phyloP scores from a whole-genome alignment of 2,113 vertebrate species.

The Lepus americanus region DNA sequence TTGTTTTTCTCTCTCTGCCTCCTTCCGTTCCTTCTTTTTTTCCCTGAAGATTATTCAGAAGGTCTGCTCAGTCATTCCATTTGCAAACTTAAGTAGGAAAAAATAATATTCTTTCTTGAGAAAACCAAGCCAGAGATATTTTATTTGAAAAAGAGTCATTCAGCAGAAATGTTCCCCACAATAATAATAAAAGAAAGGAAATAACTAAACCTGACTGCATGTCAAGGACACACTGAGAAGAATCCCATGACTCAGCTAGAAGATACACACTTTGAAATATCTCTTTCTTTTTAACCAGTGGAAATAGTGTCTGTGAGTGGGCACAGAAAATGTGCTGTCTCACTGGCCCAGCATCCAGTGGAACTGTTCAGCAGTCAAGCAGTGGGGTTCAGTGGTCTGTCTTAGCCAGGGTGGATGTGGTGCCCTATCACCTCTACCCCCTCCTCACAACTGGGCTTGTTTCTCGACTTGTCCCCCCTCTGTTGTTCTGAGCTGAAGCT shows the following conservation, averaged over 20 bases:
- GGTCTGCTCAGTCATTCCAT: neutral
- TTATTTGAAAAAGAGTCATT: constrained; percentile 45
- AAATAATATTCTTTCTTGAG: constrained; percentile 43
- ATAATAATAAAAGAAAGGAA: constrained; percentile 49
- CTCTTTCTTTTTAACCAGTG: constrained; percentile 53
- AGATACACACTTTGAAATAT: constrained; percentile 40
- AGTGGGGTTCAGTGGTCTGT: neutral
- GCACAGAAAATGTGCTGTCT: neutral
- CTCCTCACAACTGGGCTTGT: accelerated
- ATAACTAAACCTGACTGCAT: neutral
- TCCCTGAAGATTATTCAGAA: neutral
- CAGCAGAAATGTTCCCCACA: constrained; percentile 51
- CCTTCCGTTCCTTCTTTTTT: neutral
- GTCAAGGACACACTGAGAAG: constrained; percentile 52
- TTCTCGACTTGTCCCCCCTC: neutral
- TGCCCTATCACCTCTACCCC: neutral
- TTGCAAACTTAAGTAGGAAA: neutral
- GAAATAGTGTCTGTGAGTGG: constrained; percentile 1
- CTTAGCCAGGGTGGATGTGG: neutral
- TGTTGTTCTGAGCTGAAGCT: neutral
- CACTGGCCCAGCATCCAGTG: neutral
- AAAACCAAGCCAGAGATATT: constrained; percentile 33
- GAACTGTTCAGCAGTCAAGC: neutral
- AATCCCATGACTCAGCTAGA: constrained; percentile 55
- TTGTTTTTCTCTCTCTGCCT: too few species aligned